Evolutionary conservation across 2,888 invertebrate genomes (phyloP), one percentile per base, ranked within the genome.

Genomic region (Dynastes maya): DNA sequence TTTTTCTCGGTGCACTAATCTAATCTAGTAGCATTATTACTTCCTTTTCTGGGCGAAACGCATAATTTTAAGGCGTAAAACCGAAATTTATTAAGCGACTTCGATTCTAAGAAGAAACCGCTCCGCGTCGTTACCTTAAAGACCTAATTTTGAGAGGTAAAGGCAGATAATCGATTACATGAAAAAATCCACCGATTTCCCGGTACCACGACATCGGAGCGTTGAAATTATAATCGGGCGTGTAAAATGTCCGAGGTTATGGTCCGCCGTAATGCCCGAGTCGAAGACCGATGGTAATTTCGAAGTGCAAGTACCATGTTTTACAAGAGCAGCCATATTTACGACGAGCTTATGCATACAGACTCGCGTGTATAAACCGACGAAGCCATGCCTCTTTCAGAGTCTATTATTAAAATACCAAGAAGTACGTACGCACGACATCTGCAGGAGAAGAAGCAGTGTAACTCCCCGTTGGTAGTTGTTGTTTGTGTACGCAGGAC

Each of bases 351-450:
- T 55, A 22, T 32, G 32, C 32, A 32, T 32, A 32, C 32, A 4
- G 32, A 4, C 32, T 32, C 16, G 55, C 22, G 55, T 22, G 27
- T 29, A 63, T 51, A 51, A 1, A 51, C n/a, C 51, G n/a, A 22
- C 40, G 40, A 11, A 8, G 29, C 51, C 51, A 51, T 27, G 61
- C 61, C 32, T 40, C 68, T 68, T 27, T 49, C 61, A 29, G 61
- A 61, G 45, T 74, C 72, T 74, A 74, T 74, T 74, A 74, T 74
- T 74, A 74, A 74, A 74, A 74, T 74, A 61, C 72, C 45, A 45
- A 74, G 72, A 74, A 74, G 16, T 16, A 16, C 16, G 27, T 22
- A 27, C 68, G 16, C 45, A 5, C 29, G 27, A 68, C 68, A 68
- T 68, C 68, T 68, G 68, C 68, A 65, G 65, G 22, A 45, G 16